Percentiles rank a stretch among this genome's conserved stretches.
Evolutionary conservation across 2,888 invertebrate species (phyloP).

Genomic region (Hedychridium roseum): DNA sequence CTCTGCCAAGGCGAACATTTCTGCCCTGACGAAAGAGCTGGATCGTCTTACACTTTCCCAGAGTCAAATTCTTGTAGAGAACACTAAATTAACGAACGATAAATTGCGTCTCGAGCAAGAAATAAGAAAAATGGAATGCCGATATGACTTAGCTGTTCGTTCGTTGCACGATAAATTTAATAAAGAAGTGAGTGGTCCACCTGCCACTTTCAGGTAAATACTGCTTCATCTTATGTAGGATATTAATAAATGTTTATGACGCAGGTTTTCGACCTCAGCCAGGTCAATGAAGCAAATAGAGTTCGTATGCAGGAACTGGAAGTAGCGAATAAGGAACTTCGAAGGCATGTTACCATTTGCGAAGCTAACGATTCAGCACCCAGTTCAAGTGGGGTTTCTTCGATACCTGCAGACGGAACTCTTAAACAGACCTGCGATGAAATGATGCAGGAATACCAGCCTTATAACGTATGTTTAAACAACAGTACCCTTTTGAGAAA

Average conservation of each 20-base stretch:
- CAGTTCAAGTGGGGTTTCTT: slow-evolving; percentile 61
- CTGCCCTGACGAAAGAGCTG: slow-evolving; percentile 71
- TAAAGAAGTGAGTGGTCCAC: slow-evolving; percentile 51
- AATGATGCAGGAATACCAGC: slow-evolving; percentile 53
- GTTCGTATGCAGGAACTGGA: slow-evolving; percentile 63
- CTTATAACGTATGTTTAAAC: slow-evolving; percentile 53
- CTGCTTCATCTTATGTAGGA: no score
- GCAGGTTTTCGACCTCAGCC: slow-evolving; percentile 63
- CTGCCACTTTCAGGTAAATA: no score
- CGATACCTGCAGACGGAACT: slow-evolving; percentile 49
- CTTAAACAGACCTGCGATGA: slow-evolving; percentile 53
- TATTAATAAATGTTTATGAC: no score
- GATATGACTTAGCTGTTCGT: slow-evolving; percentile 49
- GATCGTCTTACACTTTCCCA: slow-evolving; percentile 78
- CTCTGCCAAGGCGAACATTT: slow-evolving; percentile 65
- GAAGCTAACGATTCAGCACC: slow-evolving; percentile 61
- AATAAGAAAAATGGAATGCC: slow-evolving; percentile 64
- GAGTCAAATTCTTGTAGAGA: slow-evolving; percentile 77
- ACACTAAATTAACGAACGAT: slow-evolving; percentile 77
- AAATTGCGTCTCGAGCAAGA: slow-evolving; percentile 74
- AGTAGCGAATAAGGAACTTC: slow-evolving; percentile 58
- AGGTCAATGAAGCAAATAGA: slow-evolving; percentile 65
- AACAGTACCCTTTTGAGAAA: no score
- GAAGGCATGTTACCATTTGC: slow-evolving; percentile 55
- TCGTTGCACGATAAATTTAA: slow-evolving; percentile 56